A percentile compares a stretch with the other conserved stretches of the same genome.
Evolutionary conservation across 2,797 vertebrate genomes (phyloP).

Genomic region (Miichthys miiuy): DNA sequence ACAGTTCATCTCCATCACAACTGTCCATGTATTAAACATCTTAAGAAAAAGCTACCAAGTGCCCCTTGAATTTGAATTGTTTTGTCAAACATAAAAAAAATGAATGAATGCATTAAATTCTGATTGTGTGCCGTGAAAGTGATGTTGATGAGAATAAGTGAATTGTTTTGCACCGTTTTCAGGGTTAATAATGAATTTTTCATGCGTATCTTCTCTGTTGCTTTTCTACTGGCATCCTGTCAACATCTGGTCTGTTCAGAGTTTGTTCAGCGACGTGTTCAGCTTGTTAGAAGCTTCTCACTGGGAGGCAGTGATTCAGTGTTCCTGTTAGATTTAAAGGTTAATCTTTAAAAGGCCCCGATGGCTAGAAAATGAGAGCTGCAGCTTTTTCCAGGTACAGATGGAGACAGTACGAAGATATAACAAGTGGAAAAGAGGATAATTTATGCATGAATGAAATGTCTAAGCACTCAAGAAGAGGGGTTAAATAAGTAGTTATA

Average conservation of each 20-base stretch:
- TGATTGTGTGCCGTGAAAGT: background rate
- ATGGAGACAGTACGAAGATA: background rate
- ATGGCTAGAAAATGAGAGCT: constrained; percentile 14
- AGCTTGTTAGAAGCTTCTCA: constrained; percentile 19
- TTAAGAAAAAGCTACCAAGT: background rate
- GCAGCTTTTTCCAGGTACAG: constrained; percentile 3
- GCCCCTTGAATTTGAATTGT: background rate
- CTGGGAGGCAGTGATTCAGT: constrained; percentile 30
- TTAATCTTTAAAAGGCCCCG: constrained; percentile 36
- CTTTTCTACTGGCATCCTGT: background rate
- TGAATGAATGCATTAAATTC: no score
- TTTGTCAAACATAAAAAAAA: background rate
- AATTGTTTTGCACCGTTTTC: constrained; percentile 3
- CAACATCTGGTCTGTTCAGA: constrained; percentile 21
- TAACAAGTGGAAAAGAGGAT: constrained; percentile 11
- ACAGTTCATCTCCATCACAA: background rate
- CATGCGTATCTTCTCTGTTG: background rate
- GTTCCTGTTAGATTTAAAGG: constrained; percentile 37
- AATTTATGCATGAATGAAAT: constrained; percentile 23
- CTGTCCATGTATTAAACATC: no score
- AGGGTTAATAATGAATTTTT: background rate
- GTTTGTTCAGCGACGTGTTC: background rate
- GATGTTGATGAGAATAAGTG: background rate
- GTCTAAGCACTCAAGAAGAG: constrained; percentile 2
- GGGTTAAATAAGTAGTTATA: constrained; percentile 43